Evolutionary conservation across 2,797 vertebrate species (phyloP).

Genomic region (Enteromius viviparus): DNA sequence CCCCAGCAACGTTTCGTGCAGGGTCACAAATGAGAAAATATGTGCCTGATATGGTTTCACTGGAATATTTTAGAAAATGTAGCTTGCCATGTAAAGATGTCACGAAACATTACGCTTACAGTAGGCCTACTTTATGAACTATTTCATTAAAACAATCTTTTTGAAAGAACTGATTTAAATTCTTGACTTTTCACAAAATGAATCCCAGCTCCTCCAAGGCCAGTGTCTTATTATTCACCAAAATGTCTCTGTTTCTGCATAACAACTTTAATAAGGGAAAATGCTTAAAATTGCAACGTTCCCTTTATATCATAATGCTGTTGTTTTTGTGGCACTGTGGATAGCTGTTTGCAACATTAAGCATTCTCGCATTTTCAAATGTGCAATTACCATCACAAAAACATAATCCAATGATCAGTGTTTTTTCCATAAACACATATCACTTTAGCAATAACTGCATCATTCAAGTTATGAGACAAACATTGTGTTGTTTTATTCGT

Average conservation of each 20-base stretch:
- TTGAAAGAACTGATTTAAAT: background rate
- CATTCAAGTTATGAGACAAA: background rate
- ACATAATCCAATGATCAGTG: background rate
- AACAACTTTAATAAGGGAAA: background rate
- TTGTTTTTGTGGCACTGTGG: background rate
- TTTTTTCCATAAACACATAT: background rate
- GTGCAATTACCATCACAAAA: background rate
- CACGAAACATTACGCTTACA: background rate
- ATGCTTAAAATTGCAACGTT: background rate
- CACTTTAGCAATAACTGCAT: background rate
- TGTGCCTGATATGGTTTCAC: background rate
- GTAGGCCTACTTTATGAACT: background rate
- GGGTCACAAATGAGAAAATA: background rate
- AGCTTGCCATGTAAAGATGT: background rate
- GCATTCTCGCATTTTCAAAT: background rate
- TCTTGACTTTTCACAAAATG: background rate
- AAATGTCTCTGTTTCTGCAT: background rate
- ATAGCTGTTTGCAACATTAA: background rate
- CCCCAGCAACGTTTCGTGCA: too few species aligned
- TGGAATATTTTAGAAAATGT: background rate
- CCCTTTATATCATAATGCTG: background rate
- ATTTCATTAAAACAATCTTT: background rate
- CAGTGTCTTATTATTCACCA: background rate
- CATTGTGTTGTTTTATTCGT: background rate
- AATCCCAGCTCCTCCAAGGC: background rate